Conservation (phyloP, 2,888 invertebrate species). For the Poecilobothrus nobilitatus region DNA sequence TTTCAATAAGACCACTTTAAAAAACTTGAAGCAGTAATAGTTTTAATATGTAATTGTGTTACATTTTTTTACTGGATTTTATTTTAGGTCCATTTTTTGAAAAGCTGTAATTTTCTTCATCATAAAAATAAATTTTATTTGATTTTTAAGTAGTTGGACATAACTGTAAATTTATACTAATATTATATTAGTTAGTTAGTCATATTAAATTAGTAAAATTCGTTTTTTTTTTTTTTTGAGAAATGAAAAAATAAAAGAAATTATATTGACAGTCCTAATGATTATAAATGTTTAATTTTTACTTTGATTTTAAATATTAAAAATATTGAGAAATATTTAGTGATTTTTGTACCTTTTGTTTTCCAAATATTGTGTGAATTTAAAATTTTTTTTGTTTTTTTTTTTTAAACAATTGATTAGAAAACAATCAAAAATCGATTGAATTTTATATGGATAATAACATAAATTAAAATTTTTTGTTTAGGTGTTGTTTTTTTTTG, state of each 20-base stretch:
- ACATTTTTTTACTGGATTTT: too few relatives aligned
- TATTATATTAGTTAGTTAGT: not conserved
- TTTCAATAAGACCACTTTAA: too few relatives aligned
- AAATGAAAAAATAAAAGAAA: not conserved
- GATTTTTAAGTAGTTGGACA: too few relatives aligned
- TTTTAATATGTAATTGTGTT: too few relatives aligned
- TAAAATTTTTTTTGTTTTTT: not conserved
- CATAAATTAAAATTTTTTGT: not conserved
- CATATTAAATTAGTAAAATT: not conserved
- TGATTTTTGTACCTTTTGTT: not conserved
- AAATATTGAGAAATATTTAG: not conserved
- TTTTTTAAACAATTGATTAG: too few relatives aligned
- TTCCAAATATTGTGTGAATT: constrained; percentile 1
- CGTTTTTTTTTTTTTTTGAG: too few relatives aligned
- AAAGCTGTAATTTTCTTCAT: too few relatives aligned
- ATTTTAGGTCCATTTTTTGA: too few relatives aligned
- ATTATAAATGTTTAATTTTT: not conserved
- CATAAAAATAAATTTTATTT: too few relatives aligned
- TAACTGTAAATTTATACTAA: too few relatives aligned
- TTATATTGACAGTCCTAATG: not conserved
- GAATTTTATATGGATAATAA: not conserved
- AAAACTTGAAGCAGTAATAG: too few relatives aligned
- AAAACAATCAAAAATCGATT: not conserved
- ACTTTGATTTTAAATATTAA: not conserved
- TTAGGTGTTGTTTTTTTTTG: too few relatives aligned